A percentile compares a stretch with the other conserved stretches of the same genome.
Evolutionary conservation across 1,140 invertebrate genomes (phyloP).

Genomic region (Drosophila nikananu): DNA sequence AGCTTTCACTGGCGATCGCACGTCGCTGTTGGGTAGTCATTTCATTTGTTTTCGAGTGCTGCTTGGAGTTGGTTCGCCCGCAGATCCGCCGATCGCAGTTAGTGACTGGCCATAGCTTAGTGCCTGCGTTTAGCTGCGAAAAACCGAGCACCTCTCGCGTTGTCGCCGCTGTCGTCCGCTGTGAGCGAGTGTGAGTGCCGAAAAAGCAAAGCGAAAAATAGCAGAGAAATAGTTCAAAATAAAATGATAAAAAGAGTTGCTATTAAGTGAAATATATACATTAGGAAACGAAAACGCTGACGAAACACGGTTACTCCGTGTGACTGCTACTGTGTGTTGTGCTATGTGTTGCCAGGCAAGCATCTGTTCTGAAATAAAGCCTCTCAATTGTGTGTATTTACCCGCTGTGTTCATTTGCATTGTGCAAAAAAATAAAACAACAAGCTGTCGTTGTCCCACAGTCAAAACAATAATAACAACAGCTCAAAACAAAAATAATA

Average conservation of each 20-base stretch:
- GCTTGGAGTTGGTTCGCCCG: conserved; percentile 67
- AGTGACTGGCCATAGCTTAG: conserved; percentile 52
- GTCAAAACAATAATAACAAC: conserved; percentile 28
- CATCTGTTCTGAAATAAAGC: conserved; percentile 38
- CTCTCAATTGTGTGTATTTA: conserved; percentile 47
- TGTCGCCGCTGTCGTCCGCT: conserved; percentile 54
- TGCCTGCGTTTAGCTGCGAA: conserved; percentile 68
- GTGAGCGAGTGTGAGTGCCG: conserved; percentile 58
- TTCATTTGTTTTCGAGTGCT: conserved; percentile 74
- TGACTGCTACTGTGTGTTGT: conserved; percentile 20
- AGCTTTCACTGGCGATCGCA: conserved; percentile 29
- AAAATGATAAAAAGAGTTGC: conserved; percentile 48
- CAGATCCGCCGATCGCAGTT: conserved; percentile 24
- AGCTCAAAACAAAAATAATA: conserved; percentile 29
- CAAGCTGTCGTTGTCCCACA: conserved; percentile 28
- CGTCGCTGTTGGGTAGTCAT: conserved; percentile 1
- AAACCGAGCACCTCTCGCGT: conserved; percentile 66
- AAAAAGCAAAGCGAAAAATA: conserved; percentile 23
- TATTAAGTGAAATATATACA: conserved; percentile 59
- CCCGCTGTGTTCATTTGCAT: conserved; percentile 46
- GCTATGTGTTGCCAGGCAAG: conserved; percentile 43
- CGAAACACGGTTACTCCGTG: conserved; percentile 25
- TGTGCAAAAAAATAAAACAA: conserved; percentile 40
- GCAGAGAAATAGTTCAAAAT: conserved; percentile 9
- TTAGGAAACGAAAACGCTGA: conserved; percentile 18